These are phyloP conservation scores for Uloborus plumipes DNA, from an alignment of 2,888 invertebrate species.

Conservation along the genomic window DNA sequence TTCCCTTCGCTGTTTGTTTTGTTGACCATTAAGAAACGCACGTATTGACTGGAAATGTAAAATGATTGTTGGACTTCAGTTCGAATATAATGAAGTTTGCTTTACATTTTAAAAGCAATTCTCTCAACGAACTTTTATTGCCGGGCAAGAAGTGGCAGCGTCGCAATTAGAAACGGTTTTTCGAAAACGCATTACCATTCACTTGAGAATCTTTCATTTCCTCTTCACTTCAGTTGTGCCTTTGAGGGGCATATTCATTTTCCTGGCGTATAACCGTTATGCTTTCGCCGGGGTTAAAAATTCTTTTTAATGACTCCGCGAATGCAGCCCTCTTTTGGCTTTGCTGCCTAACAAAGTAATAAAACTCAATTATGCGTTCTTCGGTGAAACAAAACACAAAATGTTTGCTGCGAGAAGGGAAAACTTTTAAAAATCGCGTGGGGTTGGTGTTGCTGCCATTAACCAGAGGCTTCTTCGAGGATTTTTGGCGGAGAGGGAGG, in stretches of 20 bases:
- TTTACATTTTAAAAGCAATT: too few species aligned
- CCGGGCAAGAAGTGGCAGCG: neutral
- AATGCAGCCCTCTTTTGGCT: conserved; percentile 36
- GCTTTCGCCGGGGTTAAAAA: conserved; percentile 30
- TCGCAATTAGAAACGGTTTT: conserved; percentile 56
- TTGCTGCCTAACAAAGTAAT: conserved; percentile 49
- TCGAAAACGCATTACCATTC: conserved; percentile 52
- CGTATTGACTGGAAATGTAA: too few species aligned
- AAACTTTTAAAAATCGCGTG: conserved; percentile 38
- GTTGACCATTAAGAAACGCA: too few species aligned
- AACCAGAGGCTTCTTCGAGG: conserved; percentile 11
- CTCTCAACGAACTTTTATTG: too few species aligned
- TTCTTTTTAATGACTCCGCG: conserved; percentile 57
- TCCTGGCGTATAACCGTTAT: conserved; percentile 33
- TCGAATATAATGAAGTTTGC: too few species aligned
- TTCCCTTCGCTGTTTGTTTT: too few species aligned
- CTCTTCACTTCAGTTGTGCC: conserved; percentile 24
- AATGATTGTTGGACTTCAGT: too few species aligned
- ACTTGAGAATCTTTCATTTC: conserved; percentile 45
- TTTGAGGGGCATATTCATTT: conserved; percentile 28
- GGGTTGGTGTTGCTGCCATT: conserved; percentile 31
- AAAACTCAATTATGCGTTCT: conserved; percentile 54
- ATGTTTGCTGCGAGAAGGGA: conserved; percentile 17
- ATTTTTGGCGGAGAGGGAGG: conserved; percentile 10
- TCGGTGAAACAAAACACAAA: conserved; percentile 32